Percentiles rank a stretch among this genome's conserved stretches.
Evolutionary conservation across 2,113 vertebrate species (phyloP).

Genomic region (Cebidichthys violaceus): DNA sequence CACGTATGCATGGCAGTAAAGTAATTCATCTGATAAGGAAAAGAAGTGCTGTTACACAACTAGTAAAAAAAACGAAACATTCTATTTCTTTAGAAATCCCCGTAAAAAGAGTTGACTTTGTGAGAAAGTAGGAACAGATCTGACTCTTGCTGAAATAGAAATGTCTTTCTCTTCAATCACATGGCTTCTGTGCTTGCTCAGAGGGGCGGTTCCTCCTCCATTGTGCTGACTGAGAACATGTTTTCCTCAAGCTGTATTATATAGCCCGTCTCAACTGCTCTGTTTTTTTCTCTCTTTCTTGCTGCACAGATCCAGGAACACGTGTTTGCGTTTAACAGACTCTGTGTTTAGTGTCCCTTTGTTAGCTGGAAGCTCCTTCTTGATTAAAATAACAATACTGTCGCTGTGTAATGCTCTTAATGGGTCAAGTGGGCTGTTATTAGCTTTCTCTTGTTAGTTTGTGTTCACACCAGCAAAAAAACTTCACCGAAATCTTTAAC

Average conservation of each 20-base stretch:
- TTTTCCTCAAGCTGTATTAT: slow-evolving; percentile 63
- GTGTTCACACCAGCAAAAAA: not conserved
- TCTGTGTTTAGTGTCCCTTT: slow-evolving; percentile 27
- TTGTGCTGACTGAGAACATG: slow-evolving; percentile 74
- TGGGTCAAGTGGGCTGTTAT: not conserved
- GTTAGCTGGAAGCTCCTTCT: not conserved
- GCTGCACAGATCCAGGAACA: slow-evolving; percentile 44
- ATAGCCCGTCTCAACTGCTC: slow-evolving; percentile 34
- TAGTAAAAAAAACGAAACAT: not conserved
- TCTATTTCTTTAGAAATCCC: not conserved
- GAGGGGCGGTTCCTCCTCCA: slow-evolving; percentile 68
- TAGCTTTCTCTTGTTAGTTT: not conserved
- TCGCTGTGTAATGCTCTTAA: slow-evolving; percentile 20
- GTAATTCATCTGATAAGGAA: not conserved
- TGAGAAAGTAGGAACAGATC: not conserved
- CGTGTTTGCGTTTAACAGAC: slow-evolving; percentile 52
- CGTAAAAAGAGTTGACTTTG: not conserved
- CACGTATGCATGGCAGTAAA: not conserved
- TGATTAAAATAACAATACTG: slow-evolving; percentile 23
- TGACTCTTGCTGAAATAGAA: slow-evolving; percentile 7
- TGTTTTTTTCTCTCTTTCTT: not conserved
- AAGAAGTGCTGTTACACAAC: not conserved
- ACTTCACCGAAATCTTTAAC: not conserved
- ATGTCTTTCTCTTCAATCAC: slow-evolving; percentile 58
- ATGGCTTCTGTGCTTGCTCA: slow-evolving; percentile 58